These are phyloP conservation scores for Acromyrmex heyeri DNA, from an alignment of 1,140 invertebrate genomes.

Conservation along the genomic window DNA sequence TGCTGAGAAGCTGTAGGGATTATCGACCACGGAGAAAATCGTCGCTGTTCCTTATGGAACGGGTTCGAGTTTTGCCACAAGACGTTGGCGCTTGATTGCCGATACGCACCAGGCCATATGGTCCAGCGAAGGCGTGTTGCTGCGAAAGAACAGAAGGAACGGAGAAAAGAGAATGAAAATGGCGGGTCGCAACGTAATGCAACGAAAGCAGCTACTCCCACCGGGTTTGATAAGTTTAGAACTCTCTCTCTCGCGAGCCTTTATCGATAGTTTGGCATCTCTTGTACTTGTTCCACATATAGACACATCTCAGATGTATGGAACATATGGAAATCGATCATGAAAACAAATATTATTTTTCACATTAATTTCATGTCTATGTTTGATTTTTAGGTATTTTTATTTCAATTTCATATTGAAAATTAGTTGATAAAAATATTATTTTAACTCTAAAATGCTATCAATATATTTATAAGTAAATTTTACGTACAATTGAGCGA, in stretches of 20 bases:
- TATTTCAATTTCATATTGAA: background rate
- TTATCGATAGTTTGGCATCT: slow-evolving; percentile 70
- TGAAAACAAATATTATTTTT: background rate
- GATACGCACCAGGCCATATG: slow-evolving; percentile 58
- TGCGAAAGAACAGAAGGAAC: slow-evolving; percentile 47
- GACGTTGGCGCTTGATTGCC: slow-evolving; percentile 66
- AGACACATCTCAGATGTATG: slow-evolving; percentile 15
- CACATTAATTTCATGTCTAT: background rate
- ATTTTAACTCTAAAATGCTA: too few relatives aligned
- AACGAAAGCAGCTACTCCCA: slow-evolving; percentile 55
- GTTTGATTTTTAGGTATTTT: background rate
- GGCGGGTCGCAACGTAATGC: slow-evolving; percentile 52
- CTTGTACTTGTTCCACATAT: slow-evolving; percentile 68
- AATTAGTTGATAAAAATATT: background rate
- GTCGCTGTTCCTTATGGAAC: slow-evolving; percentile 70
- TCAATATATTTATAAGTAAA: too few relatives aligned
- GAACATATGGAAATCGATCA: background rate
- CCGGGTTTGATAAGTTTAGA: slow-evolving; percentile 72
- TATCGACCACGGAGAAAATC: slow-evolving; percentile 62
- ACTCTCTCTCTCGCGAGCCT: slow-evolving; percentile 63
- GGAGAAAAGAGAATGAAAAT: slow-evolving; percentile 57
- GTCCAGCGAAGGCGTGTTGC: slow-evolving; percentile 34
- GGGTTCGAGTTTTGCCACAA: slow-evolving; percentile 66
- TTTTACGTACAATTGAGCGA: too few relatives aligned
- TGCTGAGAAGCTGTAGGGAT: slow-evolving; percentile 41